Percentiles rank a stretch among this genome's conserved stretches.
Conservation (phyloP, 1,140 invertebrate species). For the Drosophila kohkoa region DNA sequence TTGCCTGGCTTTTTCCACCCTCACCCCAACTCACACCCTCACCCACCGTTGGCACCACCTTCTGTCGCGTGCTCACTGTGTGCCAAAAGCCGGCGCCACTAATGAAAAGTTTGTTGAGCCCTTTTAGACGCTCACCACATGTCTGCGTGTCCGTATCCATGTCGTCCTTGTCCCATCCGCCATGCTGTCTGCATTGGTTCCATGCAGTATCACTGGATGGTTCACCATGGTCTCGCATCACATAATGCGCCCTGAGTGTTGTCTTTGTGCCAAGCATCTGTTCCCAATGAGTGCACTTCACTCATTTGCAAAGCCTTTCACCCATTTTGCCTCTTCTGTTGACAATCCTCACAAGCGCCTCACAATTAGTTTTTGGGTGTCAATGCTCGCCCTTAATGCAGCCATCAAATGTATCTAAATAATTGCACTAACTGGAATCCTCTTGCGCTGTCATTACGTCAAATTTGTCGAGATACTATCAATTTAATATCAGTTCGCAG, state of each 20-base stretch:
- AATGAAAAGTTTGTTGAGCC: conserved; percentile 80
- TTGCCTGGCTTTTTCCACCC: conserved; percentile 55
- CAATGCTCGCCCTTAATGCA: conserved; percentile 37
- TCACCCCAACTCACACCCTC: no score
- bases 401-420: conserved; percentile 47
- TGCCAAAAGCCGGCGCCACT: conserved; percentile 66
- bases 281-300: conserved; percentile 60
- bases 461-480: background rate
- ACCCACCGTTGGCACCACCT: background rate
- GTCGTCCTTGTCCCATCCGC: background rate
- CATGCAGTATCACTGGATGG: conserved; percentile 16
- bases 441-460: background rate
- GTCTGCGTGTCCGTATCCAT: conserved; percentile 50
- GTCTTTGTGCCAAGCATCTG: conserved; percentile 36
- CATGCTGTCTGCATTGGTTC: conserved; percentile 18
- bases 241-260: conserved; percentile 43
- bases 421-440: background rate
- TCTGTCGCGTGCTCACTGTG: conserved; percentile 43
- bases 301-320: conserved; percentile 59
- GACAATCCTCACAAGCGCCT: conserved; percentile 54
- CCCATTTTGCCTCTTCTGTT: conserved; percentile 52
- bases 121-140: conserved; percentile 74
- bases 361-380: conserved; percentile 63
- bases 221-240: conserved; percentile 17
- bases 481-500: background rate